These are phyloP conservation scores for Cantharis lateralis DNA, from an alignment of 2,888 invertebrate species.

Conservation along the genomic window DNA sequence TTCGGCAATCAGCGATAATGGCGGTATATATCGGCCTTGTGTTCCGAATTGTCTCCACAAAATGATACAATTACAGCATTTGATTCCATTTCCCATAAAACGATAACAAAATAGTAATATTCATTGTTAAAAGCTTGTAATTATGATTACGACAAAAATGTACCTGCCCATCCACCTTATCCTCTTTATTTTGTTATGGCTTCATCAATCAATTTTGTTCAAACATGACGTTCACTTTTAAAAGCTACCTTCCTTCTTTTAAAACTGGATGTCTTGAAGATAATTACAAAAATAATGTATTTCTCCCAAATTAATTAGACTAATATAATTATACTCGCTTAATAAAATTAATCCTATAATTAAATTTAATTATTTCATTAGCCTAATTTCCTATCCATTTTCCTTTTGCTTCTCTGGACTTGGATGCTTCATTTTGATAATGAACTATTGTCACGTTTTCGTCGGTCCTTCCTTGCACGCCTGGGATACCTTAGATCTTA, in stretches of 20 bases:
- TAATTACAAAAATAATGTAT: constrained; percentile 10
- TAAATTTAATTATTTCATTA: constrained; percentile 33
- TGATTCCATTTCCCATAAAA: constrained; percentile 11
- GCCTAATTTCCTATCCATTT: constrained; percentile 20
- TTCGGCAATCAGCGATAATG: constrained; percentile 53
- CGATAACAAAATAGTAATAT: constrained; percentile 8
- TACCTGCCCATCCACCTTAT: neutral
- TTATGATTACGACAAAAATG: neutral
- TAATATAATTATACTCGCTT: constrained; percentile 23
- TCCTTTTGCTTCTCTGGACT: constrained; percentile 1
- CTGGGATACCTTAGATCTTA: constrained; percentile 17
- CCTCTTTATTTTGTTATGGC: neutral
- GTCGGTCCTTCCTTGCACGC: constrained; percentile 17
- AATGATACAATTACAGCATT: constrained; percentile 23
- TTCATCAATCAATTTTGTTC: constrained; percentile 14
- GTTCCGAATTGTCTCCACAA: constrained; percentile 18
- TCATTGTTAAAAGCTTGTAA: neutral
- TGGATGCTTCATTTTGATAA: constrained; percentile 30
- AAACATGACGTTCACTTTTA: constrained; percentile 10
- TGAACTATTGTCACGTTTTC: constrained; percentile 33
- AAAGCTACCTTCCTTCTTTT: neutral
- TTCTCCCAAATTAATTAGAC: constrained; percentile 21
- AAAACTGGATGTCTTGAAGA: neutral
- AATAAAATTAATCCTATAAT: constrained; percentile 30
- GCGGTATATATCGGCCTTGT: constrained; percentile 45